phyloP scores from a whole-genome alignment of 1,140 invertebrate species.

The Bombus turneri region DNA sequence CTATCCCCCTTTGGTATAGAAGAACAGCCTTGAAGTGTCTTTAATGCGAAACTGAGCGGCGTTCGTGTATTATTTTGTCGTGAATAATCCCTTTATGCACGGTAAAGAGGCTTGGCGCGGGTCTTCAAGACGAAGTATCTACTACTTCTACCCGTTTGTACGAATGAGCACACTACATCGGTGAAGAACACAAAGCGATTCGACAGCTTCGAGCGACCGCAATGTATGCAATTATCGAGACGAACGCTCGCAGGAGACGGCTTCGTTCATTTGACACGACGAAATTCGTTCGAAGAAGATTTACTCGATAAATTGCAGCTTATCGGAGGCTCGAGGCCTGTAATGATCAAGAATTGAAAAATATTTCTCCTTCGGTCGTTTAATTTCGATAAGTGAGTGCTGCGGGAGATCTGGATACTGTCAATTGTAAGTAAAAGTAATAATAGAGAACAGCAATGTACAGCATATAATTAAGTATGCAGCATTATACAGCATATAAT shows the following conservation, averaged over 20 bases:
- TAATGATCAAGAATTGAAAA: not conserved
- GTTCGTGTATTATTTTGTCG: constrained; percentile 72
- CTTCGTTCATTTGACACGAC: not conserved
- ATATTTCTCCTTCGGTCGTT: too few species aligned
- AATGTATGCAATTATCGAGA: constrained; percentile 36
- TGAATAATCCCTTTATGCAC: constrained; percentile 73
- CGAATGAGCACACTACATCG: not conserved
- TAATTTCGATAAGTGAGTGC: too few species aligned
- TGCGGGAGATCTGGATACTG: too few species aligned
- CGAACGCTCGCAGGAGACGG: not conserved
- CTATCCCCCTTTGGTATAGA: constrained; percentile 75
- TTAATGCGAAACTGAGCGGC: constrained; percentile 77
- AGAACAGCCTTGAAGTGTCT: constrained; percentile 72
- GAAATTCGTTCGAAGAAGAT: not conserved
- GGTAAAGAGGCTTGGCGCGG: constrained; percentile 33
- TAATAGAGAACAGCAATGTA: too few species aligned
- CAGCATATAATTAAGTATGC: too few species aligned
- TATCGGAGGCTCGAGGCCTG: not conserved
- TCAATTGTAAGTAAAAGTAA: too few species aligned
- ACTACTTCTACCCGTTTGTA: constrained; percentile 25
- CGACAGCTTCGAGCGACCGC: constrained; percentile 15
- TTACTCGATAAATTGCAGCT: not conserved
- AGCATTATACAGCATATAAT: too few species aligned
- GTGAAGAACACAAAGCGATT: not conserved
- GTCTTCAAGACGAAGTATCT: constrained; percentile 29